These are phyloP conservation scores for Gouania willdenowi DNA, from an alignment of 2,797 vertebrate genomes.

Conservation along the genomic window DNA sequence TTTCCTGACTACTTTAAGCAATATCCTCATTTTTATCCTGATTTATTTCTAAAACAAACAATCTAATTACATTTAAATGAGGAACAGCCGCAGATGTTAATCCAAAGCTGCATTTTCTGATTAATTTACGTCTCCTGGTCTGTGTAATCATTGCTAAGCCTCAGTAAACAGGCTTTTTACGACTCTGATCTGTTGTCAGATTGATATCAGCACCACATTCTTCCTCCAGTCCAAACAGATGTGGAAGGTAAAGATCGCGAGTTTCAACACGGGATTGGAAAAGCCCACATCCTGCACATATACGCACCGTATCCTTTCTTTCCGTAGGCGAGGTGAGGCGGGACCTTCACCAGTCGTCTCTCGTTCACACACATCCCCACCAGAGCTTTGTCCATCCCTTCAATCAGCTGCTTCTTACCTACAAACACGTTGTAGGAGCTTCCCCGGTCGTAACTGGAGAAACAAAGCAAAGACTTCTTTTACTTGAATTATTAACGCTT, in stretches of 20 bases:
- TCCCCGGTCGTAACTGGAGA: constrained; percentile 88
- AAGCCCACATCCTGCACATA: neutral
- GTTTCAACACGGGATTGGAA: neutral
- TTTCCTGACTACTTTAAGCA: too few species aligned
- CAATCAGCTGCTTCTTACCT: constrained; percentile 90
- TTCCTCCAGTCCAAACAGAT: neutral
- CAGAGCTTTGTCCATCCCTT: constrained; percentile 94
- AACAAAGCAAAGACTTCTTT: neutral
- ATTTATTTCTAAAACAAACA: too few species aligned
- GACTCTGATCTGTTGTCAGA: too few species aligned
- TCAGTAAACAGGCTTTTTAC: too few species aligned
- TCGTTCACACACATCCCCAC: constrained; percentile 96
- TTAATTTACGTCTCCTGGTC: constrained; percentile 48
- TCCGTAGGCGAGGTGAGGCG: constrained; percentile 89
- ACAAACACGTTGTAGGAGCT: constrained; percentile 93
- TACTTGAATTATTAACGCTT: too few species aligned
- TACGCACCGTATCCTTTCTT: constrained; percentile 85
- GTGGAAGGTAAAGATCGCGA: neutral
- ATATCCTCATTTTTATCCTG: too few species aligned
- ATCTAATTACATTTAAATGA: too few species aligned
- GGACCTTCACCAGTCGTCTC: constrained; percentile 88
- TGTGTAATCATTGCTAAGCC: too few species aligned
- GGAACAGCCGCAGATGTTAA: neutral
- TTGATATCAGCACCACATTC: too few species aligned
- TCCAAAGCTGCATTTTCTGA: constrained; percentile 6